Percentiles rank a stretch among this genome's conserved stretches.
These are phyloP conservation scores for Coelopa pilipes DNA, from an alignment of 2,888 invertebrate genomes.

Conservation along the genomic window DNA sequence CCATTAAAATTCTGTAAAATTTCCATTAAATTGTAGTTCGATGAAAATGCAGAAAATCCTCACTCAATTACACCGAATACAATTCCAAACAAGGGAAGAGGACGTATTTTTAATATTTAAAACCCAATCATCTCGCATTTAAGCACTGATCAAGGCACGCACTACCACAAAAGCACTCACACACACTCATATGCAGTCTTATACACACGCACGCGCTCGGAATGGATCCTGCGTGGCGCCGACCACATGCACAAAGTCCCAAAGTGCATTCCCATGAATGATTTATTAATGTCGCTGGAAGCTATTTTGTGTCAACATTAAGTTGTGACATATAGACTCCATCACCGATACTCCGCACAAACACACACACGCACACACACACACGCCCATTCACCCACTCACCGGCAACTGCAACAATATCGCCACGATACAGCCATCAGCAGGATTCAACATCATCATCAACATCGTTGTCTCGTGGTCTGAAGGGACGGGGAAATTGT, in stretches of 20 bases:
- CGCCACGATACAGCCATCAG: too few species aligned
- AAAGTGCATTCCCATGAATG: slow-evolving; percentile 53
- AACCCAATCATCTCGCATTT: too few species aligned
- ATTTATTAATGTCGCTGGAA: slow-evolving; percentile 54
- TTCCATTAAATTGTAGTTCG: background rate
- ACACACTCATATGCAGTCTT: background rate
- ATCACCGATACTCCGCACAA: background rate
- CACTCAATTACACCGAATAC: too few species aligned
- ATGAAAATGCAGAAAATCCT: too few species aligned
- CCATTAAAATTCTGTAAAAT: background rate
- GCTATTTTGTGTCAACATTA: slow-evolving; percentile 51
- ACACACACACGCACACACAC: background rate
- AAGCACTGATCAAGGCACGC: background rate
- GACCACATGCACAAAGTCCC: slow-evolving; percentile 47
- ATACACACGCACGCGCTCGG: background rate
- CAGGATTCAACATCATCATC: background rate
- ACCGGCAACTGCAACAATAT: background rate
- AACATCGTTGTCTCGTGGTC: background rate
- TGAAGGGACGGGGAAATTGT: too few species aligned
- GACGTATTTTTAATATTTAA: too few species aligned
- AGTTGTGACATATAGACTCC: slow-evolving; percentile 49
- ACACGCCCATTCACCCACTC: too few species aligned
- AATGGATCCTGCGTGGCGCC: background rate
- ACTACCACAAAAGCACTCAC: slow-evolving; percentile 1
- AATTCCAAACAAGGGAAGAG: too few species aligned